A percentile compares a stretch with the other conserved stretches of the same genome.
Evolutionary conservation across 2,888 invertebrate species (phyloP).

Genomic region (Dioctria linearis): DNA sequence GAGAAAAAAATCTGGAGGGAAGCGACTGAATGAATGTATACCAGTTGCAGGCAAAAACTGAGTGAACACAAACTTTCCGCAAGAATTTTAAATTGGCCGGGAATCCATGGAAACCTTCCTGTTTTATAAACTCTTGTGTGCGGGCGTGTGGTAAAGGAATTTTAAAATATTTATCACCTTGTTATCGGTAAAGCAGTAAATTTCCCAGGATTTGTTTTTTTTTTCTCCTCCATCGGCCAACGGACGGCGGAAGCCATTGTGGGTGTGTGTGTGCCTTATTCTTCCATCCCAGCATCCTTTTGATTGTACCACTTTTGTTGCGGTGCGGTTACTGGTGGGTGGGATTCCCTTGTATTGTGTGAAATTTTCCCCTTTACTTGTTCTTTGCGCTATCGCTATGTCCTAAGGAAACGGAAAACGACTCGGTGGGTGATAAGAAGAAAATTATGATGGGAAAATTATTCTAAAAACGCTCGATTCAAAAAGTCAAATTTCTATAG

Average conservation of each 20-base stretch:
- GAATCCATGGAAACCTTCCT: not conserved
- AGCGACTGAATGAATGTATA: not conserved
- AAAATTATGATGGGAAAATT: not conserved
- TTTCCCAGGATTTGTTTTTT: conserved; percentile 23
- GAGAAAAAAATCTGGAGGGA: conserved; percentile 4
- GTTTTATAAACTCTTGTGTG: not conserved
- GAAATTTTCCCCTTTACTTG: conserved; percentile 5
- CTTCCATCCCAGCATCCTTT: not conserved
- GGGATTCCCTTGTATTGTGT: not conserved
- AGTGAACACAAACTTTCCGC: conserved; percentile 22
- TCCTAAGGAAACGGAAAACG: conserved; percentile 1
- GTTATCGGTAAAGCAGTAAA: conserved; percentile 12
- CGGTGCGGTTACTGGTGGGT: not conserved
- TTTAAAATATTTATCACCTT: conserved; percentile 27
- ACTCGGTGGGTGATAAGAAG: not conserved
- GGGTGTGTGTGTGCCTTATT: not conserved
- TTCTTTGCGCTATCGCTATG: not conserved
- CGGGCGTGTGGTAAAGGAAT: not conserved
- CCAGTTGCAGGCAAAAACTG: not conserved
- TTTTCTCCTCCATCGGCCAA: not conserved
- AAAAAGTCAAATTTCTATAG: not conserved
- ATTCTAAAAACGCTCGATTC: not conserved
- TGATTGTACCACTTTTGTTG: not conserved
- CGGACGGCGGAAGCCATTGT: not conserved
- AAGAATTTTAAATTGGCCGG: conserved; percentile 15